Base-by-base conservation (phyloP, 2,888 invertebrate species). In the Hemistola chrysoprasaria region DNA sequence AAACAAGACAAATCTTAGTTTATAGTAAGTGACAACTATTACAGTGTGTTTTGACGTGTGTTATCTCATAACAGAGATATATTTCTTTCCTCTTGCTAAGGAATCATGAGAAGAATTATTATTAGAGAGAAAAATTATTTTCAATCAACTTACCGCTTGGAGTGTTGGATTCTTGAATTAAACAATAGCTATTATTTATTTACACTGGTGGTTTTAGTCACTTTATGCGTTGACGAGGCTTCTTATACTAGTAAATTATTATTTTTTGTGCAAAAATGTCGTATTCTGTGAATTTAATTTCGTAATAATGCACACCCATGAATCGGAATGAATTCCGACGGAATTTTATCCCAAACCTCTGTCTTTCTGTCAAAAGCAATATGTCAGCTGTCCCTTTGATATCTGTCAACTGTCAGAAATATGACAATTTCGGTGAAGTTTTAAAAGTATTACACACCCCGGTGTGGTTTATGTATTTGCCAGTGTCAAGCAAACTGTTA, bases 241-340 rank as follows among this genome's bases (percentile, higher is more conserved):
- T 11, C 40, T 39, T 8, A 26, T n/a, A 26, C 7, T 7, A 29
- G 11, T 8, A 8, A 23, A 28, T 34, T 23, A 20, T 7, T 9
- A 38, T 44, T 36, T 28, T 22, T 1, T 6, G 10, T 6, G 4
- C 16, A 3, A 4, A 4, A 16, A 16, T 3, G 2, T 26, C 7
- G 4, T 26, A 8, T 33, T 23, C 22, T 8, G 33, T 40, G 37
- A 39, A 31, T 29, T 8, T 20, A 35, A 16, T 34, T 47, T 39
- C 27, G 29, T 60, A 47, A n/a, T n/a, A n/a, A 51, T 48, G 63
- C 70, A 73, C 77, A 74, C 74, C 73, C 73, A 69, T 65, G 65
- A 79, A n/a, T n/a, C n/a, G n/a, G n/a, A n/a, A n/a, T n/a, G n/a
- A n/a, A n/a, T n/a, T n/a, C n/a, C n/a, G n/a, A 77, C 78, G 73